Evolutionary conservation across 2,113 vertebrate genomes (phyloP), one percentile per base, ranked within the genome.

Genomic region (Scartelaos histophorus): DNA sequence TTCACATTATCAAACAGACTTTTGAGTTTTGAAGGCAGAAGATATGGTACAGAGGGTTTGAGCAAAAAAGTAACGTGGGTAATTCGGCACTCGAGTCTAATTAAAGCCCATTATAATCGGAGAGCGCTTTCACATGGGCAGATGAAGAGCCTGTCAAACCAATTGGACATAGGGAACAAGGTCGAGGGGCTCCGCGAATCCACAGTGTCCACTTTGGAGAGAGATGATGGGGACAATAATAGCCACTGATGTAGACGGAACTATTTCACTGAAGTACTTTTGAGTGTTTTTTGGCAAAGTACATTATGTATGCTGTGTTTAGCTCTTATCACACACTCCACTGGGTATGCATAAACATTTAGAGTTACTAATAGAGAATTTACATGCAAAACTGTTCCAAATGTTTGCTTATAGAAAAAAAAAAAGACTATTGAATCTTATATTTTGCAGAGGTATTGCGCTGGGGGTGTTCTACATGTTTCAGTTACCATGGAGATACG

Each of bases 51-150:
- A 58, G 12, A 58, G 56, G 56, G 22, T 61, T 61, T 61, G 35
- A 67, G 54, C 71, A 24, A 22, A 67, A 29, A 76, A 61, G 58
- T 61, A 17, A 61, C 24, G 9, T 34, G 25, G 13, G 16, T 5
- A 34, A 61, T 5, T 61, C 58, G 34, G 47, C 70, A 73, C 76
- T 83, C 62, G 29, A 73, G 25, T n/a, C 22, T 58, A 85, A 83
- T 73, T 73, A 79, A 45, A 61, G 7, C 10, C 51, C 22, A 58
- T 58, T 58, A 58, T 13, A 5, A 61, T 17, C 25, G 70, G 24
- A 74, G 62, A 72, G 35, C 43, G 74, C 6, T 62, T 82, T 57
- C 51, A 24, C 38, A 10, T 9, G 56, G 56, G 13, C 56, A 58
- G 22, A 54, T 60, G 56, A 69, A 76, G 76, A 72, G 69, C 66